Percentiles rank a stretch among this genome's conserved stretches.
These are phyloP conservation scores for Drosophila hydei DNA, from an alignment of 1,140 invertebrate species.

Conservation along the genomic window DNA sequence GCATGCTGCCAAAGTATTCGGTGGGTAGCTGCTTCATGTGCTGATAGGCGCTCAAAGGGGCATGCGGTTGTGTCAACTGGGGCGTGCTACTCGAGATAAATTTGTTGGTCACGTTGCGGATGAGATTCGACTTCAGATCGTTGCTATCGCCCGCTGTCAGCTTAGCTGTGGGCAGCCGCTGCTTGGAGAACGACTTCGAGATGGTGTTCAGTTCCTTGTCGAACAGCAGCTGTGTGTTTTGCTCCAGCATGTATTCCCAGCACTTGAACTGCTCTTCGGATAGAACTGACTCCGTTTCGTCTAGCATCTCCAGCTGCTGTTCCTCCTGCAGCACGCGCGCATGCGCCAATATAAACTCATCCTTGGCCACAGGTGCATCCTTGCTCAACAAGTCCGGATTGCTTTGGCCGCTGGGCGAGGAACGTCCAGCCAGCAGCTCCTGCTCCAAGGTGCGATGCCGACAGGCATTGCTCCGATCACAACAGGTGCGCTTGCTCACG, in stretches of 20 bases:
- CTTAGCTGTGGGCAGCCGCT: constrained; percentile 84
- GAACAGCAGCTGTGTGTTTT: constrained; percentile 94
- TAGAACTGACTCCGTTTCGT: constrained; percentile 86
- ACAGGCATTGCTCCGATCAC: constrained; percentile 87
- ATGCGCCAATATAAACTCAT: constrained; percentile 76
- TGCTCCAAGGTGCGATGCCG: constrained; percentile 84
- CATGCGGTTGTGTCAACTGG: constrained; percentile 51
- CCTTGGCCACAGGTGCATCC: constrained; percentile 45
- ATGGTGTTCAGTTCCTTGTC: constrained; percentile 94
- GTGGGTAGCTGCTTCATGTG: constrained; percentile 43
- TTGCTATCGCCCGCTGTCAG: constrained; percentile 56
- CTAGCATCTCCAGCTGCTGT: constrained; percentile 85
- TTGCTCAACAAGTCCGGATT: constrained; percentile 86
- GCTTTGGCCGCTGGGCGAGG: constrained; percentile 93
- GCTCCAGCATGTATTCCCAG: constrained; percentile 96
- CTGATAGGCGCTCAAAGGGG: constrained; percentile 36
- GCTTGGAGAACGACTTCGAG: constrained; percentile 86
- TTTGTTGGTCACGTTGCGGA: constrained; percentile 67
- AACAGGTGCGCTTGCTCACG: constrained; percentile 86
- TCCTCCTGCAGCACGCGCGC: constrained; percentile 85
- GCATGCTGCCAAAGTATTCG: constrained; percentile 90
- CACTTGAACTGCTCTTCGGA: constrained; percentile 95
- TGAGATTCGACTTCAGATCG: constrained; percentile 75
- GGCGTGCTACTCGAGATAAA: constrained; percentile 79
- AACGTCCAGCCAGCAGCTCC: constrained; percentile 86